Base-by-base conservation (phyloP, 37 sponge, comb jelly and placozoan species). In the Tethya wilhelma region DNA sequence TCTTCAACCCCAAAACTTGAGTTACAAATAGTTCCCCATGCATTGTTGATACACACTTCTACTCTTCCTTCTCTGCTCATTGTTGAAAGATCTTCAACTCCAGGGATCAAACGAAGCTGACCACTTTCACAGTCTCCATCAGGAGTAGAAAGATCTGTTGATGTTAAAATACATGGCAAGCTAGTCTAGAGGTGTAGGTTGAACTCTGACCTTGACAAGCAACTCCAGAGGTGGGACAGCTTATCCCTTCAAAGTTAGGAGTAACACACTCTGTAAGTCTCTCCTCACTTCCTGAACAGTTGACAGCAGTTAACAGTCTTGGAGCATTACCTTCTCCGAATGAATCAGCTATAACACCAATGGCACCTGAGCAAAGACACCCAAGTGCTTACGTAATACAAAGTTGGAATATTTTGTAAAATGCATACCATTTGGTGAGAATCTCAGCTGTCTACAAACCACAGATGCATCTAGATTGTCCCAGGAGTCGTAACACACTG, bases 381-480 rank as follows among this genome's bases (percentile, higher is more conserved):
- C 11, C 11, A 49, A 20, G 17, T 20, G 55, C 55, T 49, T 20
- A 58, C 14, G 26, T 14, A 9, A 4, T 4, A 9, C 23, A 14
- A 4, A 58, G 26, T 3, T 58, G 2, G 2, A 9, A 58, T 58
- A 58, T 28, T 28, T 4, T 14, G 23, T n/a, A 58, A n/a, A 58
- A 58, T 58, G 31, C 29, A 26, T 67, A 83, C 84, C 84, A 67
- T 83, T 75, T 25, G 75, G 59, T 28, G 84, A 83, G 44, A 83
- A 67, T 34, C 76, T 68, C 0, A 74, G 66, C 23, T 83, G 84
- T 40, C 41, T 34, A 57, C 84, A 83, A 29, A 83, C 84, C 17
- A 83, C 75, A 74, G 84, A 67, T 26, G 84, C 84, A 39, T 83
- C 84, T 31, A 2, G 34, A 28, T 83, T 38, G n/a, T 56, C 76